Percentiles rank a stretch among this genome's conserved stretches.
Conservation (phyloP, 2,888 invertebrate genomes). For the Acanthoscelides obtectus region DNA sequence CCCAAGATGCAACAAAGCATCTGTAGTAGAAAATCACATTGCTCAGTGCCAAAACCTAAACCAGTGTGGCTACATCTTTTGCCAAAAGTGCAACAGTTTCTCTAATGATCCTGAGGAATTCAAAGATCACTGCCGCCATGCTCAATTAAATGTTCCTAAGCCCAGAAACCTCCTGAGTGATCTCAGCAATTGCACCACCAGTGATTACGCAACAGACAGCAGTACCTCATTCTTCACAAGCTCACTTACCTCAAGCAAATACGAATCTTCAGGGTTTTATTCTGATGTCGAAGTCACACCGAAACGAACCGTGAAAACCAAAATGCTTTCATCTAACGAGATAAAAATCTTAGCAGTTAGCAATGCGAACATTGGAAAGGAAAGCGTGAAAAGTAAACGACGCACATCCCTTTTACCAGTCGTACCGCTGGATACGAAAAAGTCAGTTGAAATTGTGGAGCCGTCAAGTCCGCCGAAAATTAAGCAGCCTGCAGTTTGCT, state of each 20-base stretch:
- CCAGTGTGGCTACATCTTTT: constrained; percentile 41
- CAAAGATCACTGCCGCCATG: constrained; percentile 36
- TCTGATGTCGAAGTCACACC: constrained; percentile 29
- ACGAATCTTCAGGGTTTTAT: constrained; percentile 26
- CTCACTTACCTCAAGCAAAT: constrained; percentile 17
- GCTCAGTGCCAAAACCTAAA: constrained; percentile 37
- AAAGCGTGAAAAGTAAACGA: constrained; percentile 4
- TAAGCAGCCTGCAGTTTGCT: constrained; percentile 33
- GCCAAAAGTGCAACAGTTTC: constrained; percentile 38
- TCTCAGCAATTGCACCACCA: constrained; percentile 24
- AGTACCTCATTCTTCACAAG: constrained; percentile 17
- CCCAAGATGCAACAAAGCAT: constrained; percentile 33
- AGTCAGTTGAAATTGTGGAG: constrained; percentile 10
- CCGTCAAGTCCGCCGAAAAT: constrained; percentile 39
- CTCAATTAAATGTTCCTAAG: constrained; percentile 18
- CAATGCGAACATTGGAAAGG: background rate
- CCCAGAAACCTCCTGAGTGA: constrained; percentile 20
- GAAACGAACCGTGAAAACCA: constrained; percentile 25
- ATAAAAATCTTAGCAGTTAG: constrained; percentile 7
- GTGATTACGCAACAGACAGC: constrained; percentile 19
- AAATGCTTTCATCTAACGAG: constrained; percentile 9
- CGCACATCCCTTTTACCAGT: constrained; percentile 21
- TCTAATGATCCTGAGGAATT: constrained; percentile 39
- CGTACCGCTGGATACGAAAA: constrained; percentile 11
- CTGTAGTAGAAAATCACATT: constrained; percentile 39